Conservation (phyloP, 2,888 invertebrate genomes). For the Xestia ashworthii region DNA sequence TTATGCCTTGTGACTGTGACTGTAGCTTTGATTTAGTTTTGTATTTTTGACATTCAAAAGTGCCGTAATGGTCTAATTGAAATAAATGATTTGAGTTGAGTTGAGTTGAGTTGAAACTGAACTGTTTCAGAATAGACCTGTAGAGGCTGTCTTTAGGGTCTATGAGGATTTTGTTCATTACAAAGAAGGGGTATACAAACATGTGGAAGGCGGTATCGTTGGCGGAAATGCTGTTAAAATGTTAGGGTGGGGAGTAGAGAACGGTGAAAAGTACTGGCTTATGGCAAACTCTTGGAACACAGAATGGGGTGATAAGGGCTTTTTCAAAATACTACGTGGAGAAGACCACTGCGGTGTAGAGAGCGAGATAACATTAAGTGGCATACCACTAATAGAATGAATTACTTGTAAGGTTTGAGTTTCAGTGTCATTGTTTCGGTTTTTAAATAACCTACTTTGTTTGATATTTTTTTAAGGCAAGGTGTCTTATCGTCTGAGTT, state of each 20-base stretch:
- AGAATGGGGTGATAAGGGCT: conserved; percentile 20
- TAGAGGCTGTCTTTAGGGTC: not conserved
- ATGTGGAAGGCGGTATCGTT: accelerated
- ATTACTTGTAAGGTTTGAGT: not conserved
- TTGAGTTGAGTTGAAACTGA: too few species aligned
- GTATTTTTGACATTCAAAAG: too few species aligned
- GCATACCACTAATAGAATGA: conserved; percentile 20
- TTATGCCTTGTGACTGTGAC: too few species aligned
- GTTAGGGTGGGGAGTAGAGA: conserved; percentile 28
- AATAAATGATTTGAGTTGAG: too few species aligned
- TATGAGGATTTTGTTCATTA: not conserved
- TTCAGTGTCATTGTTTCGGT: not conserved
- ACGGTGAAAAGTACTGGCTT: conserved; percentile 18
- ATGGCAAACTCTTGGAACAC: conserved; percentile 16
- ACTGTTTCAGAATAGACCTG: conserved; percentile 22
- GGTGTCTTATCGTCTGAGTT: too few species aligned
- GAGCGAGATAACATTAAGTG: not conserved
- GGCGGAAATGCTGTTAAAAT: conserved; percentile 7
- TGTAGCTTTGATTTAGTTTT: too few species aligned
- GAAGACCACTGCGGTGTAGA: conserved; percentile 9
- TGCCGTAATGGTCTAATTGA: too few species aligned
- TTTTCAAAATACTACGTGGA: conserved; percentile 16
- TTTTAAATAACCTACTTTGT: not conserved
- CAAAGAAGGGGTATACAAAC: not conserved
- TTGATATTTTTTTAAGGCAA: too few species aligned